A percentile compares a stretch with the other conserved stretches of the same genome.
Conservation (phyloP, 2,113 vertebrate genomes). For the Poeciliopsis occidentalis region DNA sequence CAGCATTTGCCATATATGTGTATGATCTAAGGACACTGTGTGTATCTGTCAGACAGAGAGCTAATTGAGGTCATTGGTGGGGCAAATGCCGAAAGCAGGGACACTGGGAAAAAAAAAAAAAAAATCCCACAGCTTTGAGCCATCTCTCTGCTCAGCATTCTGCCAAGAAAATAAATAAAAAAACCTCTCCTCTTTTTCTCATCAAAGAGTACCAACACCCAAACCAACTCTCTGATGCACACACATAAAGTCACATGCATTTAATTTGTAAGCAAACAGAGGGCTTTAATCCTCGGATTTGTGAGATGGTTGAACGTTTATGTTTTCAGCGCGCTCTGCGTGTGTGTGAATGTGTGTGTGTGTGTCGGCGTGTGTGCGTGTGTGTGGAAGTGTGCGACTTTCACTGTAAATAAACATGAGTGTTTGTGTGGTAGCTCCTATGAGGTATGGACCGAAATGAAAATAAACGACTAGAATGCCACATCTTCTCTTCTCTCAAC, state of each 20-base stretch:
- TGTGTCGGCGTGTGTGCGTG: too few relatives aligned
- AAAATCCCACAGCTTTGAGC: constrained; percentile 61
- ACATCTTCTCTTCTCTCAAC: constrained; percentile 51
- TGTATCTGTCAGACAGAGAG: constrained; percentile 65
- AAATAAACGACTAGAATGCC: constrained; percentile 51
- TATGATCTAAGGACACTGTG: constrained; percentile 53
- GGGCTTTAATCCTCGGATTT: constrained; percentile 66
- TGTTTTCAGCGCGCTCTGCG: constrained; percentile 23
- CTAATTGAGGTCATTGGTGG: constrained; percentile 75
- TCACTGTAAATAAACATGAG: constrained; percentile 35
- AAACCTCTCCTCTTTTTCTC: constrained; percentile 9
- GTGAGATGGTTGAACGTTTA: constrained; percentile 15
- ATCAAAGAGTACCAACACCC: constrained; percentile 40
- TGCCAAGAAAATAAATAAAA: constrained; percentile 30
- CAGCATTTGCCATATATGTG: constrained; percentile 34
- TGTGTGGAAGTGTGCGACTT: not conserved
- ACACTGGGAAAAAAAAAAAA: constrained; percentile 28
- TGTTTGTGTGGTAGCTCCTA: constrained; percentile 27
- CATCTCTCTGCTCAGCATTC: constrained; percentile 57
- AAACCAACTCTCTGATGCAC: constrained; percentile 2
- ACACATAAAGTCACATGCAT: constrained; percentile 7
- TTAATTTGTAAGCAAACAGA: constrained; percentile 62
- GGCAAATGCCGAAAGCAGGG: constrained; percentile 51
- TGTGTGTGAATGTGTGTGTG: not conserved
- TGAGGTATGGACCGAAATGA: constrained; percentile 52